Evolutionary conservation across 1,140 invertebrate species (phyloP).

Genomic region (Odontomachus brunneus): DNA sequence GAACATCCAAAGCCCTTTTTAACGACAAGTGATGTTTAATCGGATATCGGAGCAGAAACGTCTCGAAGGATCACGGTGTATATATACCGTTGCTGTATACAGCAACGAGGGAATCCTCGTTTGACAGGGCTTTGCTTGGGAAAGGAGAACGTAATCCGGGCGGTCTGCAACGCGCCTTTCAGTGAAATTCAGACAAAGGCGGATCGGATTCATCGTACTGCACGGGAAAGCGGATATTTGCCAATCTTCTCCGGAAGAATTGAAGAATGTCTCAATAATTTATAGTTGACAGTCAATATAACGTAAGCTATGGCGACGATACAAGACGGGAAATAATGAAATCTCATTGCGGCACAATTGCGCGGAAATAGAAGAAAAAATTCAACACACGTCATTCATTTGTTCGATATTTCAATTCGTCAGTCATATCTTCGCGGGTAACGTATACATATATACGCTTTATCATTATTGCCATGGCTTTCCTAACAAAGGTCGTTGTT

Average conservation of each 20-base stretch:
- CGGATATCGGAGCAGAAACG: slow-evolving; percentile 53
- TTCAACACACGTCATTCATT: neutral
- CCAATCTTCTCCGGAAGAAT: slow-evolving; percentile 12
- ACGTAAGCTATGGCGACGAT: neutral
- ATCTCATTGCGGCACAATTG: neutral
- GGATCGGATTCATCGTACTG: slow-evolving; percentile 8
- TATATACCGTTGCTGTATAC: slow-evolving; percentile 34
- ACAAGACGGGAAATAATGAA: neutral
- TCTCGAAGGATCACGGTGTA: slow-evolving; percentile 49
- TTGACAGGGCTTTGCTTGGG: slow-evolving; percentile 36
- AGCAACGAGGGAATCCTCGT: slow-evolving; percentile 28
- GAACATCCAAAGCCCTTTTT: slow-evolving; percentile 57
- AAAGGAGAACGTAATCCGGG: slow-evolving; percentile 51
- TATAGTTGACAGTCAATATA: slow-evolving; percentile 32
- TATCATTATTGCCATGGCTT: neutral
- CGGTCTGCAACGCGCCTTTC: slow-evolving; percentile 36
- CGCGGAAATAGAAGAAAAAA: neutral
- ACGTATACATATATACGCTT: neutral
- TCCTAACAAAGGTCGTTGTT: neutral
- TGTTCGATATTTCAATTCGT: no score
- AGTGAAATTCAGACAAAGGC: slow-evolving; percentile 55
- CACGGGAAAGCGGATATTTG: slow-evolving; percentile 31
- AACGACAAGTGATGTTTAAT: slow-evolving; percentile 69
- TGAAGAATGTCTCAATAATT: slow-evolving; percentile 14
- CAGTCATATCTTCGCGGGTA: neutral